Percentiles rank a stretch among this genome's conserved stretches.
These are phyloP conservation scores for Notarius lentiginosus DNA, from an alignment of 2,113 vertebrate species.

Conservation along the genomic window DNA sequence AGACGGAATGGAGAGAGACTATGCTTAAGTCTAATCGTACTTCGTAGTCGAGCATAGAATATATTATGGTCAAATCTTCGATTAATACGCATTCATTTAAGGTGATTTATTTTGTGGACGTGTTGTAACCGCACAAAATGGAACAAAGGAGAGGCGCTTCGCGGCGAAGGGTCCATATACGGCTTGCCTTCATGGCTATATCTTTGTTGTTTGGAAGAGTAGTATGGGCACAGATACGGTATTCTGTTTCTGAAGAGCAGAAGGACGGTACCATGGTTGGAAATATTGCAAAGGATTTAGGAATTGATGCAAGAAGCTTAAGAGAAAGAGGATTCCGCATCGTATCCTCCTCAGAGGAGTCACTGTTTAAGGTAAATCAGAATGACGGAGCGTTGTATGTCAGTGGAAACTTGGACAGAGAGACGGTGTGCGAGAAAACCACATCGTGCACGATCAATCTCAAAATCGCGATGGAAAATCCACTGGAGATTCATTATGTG, in stretches of 20 bases:
- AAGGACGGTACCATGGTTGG: slow-evolving; percentile 55
- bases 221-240: slow-evolving; percentile 65
- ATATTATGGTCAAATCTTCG: too few species aligned
- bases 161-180: not conserved
- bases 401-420: slow-evolving; percentile 57
- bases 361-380: slow-evolving; percentile 56
- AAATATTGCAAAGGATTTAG: slow-evolving; percentile 63
- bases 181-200: slow-evolving; percentile 22
- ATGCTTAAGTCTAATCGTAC: too few species aligned
- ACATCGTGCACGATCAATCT: slow-evolving; percentile 55
- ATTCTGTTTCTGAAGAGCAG: slow-evolving; percentile 63
- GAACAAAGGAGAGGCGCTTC: slow-evolving; percentile 58
- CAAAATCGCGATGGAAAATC: slow-evolving; percentile 61
- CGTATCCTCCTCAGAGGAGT: slow-evolving; percentile 43
- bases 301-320: slow-evolving; percentile 44
- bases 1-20: too few species aligned
- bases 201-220: slow-evolving; percentile 54
- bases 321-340: slow-evolving; percentile 55
- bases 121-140: slow-evolving; percentile 50
- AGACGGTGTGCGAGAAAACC: slow-evolving; percentile 53
- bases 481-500: slow-evolving; percentile 67
- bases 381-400: slow-evolving; percentile 58
- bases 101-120: too few species aligned
- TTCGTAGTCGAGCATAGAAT: too few species aligned
- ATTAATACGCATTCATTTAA: too few species aligned